Evolutionary conservation across 2,888 invertebrate species (phyloP).

Genomic region (Drosophila paramelanica): DNA sequence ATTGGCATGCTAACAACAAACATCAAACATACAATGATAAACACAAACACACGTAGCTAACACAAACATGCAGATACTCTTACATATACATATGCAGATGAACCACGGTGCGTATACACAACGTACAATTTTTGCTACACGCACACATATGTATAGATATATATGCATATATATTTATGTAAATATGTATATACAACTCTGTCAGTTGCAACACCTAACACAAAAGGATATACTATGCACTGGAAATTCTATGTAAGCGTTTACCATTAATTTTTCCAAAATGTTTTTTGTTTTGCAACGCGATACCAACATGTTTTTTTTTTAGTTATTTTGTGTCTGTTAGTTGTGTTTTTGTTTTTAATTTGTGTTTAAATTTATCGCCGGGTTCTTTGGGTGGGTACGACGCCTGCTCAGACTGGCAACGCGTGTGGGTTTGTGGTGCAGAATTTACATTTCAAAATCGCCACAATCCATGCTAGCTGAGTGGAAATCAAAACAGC

Average conservation of each 20-base stretch:
- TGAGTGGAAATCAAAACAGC: conserved; percentile 86
- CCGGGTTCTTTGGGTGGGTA: conserved; percentile 42
- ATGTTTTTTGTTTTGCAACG: conserved; percentile 12
- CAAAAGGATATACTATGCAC: conserved; percentile 37
- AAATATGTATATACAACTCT: not conserved
- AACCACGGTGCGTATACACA: conserved; percentile 40
- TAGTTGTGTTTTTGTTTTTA: conserved; percentile 9
- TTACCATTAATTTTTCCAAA: conserved; percentile 32
- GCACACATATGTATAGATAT: not conserved
- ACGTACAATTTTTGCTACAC: conserved; percentile 5
- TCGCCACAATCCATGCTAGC: conserved; percentile 90
- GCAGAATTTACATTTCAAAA: conserved; percentile 87
- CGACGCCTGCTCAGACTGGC: conserved; percentile 24
- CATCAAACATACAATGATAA: conserved; percentile 11
- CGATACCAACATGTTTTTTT: conserved; percentile 5
- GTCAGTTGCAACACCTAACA: conserved; percentile 31
- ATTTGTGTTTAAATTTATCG: too few species aligned
- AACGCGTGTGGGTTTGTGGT: conserved; percentile 11
- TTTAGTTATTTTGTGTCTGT: not conserved
- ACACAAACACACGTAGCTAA: conserved; percentile 17
- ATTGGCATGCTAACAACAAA: conserved; percentile 28
- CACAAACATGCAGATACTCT: not conserved
- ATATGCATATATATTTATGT: not conserved
- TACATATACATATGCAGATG: not conserved
- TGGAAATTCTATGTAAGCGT: conserved; percentile 39